Evolutionary conservation across 2,113 vertebrate species (phyloP), one percentile per base, ranked within the genome.

Genomic region (Melospiza melodia): DNA sequence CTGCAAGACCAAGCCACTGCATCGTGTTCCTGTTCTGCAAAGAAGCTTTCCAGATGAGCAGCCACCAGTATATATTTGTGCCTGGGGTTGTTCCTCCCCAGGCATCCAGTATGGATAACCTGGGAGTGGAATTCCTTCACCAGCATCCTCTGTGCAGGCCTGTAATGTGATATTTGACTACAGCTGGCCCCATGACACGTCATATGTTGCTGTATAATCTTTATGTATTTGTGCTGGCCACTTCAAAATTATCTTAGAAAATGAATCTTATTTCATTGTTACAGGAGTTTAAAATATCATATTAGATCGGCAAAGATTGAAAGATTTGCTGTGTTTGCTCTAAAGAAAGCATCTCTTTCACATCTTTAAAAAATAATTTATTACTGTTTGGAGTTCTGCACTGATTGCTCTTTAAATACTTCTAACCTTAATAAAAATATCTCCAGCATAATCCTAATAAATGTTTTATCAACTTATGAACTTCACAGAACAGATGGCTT

Each of bases 381-480:
- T 93, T 91, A 74, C 24, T 77, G 10, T 85, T 95, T 86, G 55
- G 67, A 90, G 43, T 85, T 95, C 85, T 95, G 58, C 71, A 79
- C 54, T 94, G 66, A 72, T 92, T 94, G 41, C 62, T 94, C 84
- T 89, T 92, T 91, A 95, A 94, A 93, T 91, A 91, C 51, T 57
- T 48, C 35, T 80, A 77, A 11, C 7, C 0, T 89, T 93, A 94
- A 95, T 81, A 87, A 90, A 95, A 93, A 80, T 84, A 55, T 93
- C 86, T 80, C 88, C 80, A 12, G 30, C 0, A 0, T 28, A 88
- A 84, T 59, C 44, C 39, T 94, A 90, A 87, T 95, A 96, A 94
- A 96, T 85, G 35, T 93, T 96, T 91, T 81, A 96, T 94, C 82
- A 96, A 78, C 33, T 83, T 91, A 41, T 55, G 68, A 91, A 77